Base-by-base conservation (phyloP, 2,113 vertebrate species). In the Saguinus imperator region DNA sequence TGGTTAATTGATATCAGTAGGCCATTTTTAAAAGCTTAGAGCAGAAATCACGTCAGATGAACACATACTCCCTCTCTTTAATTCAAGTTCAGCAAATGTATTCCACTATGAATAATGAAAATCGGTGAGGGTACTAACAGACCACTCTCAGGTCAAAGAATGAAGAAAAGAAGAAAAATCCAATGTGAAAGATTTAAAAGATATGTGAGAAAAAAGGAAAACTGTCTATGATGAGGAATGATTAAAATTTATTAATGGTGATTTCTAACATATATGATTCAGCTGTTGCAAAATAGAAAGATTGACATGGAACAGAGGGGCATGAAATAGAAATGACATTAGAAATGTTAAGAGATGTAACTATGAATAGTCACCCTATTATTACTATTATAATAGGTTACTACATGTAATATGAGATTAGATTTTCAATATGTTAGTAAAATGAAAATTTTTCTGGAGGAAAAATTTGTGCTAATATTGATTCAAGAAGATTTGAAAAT, bases 401-500 rank as follows among this genome's bases (percentile, higher is more conserved):
- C 55, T 64, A 11, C 25, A 1, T 91, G 43, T 92, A 27, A 66
- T 27, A 45, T 80, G 43, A 88, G 37, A 37, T 95, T 68, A 32
- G 29, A 50, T 80, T 27, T 91, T 86, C 91, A 88, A 45, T 83
- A 66, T 77, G 48, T 79, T 94, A 88, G 43, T 73, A 83, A 83
- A 94, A 85, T 85, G 16, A 48, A 85, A 32, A 64, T 48, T 89
- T 96, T 89, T 80, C 55, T 7, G 73, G 20, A 16, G 13, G 83
- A 95, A 87, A 87, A 94, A 92, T 80, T 94, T 84, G 72, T 73
- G 20, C 23, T 50, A 72, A 77, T 87, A 79, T 20, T 80, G 21
- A 66, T 55, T 92, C 48, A 92, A 85, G 43, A 89, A 89, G 27
- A 89, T 55, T 8, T 95, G 45, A 64, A 96, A 92, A 88, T 86